phyloP scores from a whole-genome alignment of 2,797 vertebrate genomes.

The Molossus alvarezi region DNA sequence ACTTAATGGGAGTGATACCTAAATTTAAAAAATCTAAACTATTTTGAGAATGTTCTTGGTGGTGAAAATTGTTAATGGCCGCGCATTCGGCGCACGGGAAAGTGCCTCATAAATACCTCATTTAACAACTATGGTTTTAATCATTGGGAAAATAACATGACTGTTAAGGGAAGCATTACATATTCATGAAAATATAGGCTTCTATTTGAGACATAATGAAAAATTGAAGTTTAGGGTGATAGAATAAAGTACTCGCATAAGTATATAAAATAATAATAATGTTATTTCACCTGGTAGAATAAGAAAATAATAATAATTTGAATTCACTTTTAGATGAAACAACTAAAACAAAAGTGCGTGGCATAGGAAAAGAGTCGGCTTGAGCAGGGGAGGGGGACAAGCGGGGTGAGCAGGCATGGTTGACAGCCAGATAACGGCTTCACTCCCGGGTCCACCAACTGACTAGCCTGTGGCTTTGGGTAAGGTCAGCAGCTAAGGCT shows the following conservation, averaged over 20 bases:
- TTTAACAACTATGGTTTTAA: conserved; percentile 75
- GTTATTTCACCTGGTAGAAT: conserved; percentile 12
- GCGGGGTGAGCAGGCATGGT: neutral
- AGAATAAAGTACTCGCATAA: conserved; percentile 50
- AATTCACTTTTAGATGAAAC: conserved; percentile 45
- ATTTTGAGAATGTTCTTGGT: conserved; percentile 72
- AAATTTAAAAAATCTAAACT: conserved; percentile 69
- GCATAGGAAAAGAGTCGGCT: neutral
- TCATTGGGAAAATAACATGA: conserved; percentile 64
- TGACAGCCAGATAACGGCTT: neutral
- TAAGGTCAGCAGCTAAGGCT: neutral
- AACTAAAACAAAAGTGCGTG: neutral
- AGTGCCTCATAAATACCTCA: conserved; percentile 69
- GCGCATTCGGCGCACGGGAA: conserved; percentile 47
- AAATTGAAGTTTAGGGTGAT: conserved; percentile 25
- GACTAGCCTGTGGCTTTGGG: neutral
- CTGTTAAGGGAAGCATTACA: conserved; percentile 59
- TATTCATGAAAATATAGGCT: conserved; percentile 68
- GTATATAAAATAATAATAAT: conserved; percentile 23
- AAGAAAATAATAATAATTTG: neutral
- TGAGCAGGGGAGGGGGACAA: neutral
- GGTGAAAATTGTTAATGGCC: conserved; percentile 67
- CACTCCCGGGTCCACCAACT: rapidly evolving
- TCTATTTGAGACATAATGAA: conserved; percentile 48
- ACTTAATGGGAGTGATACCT: conserved; percentile 61